Percentiles rank a stretch among this genome's conserved stretches.
phyloP scores from a whole-genome alignment of 2,888 invertebrate genomes.

The Pristionchus japonicus region DNA sequence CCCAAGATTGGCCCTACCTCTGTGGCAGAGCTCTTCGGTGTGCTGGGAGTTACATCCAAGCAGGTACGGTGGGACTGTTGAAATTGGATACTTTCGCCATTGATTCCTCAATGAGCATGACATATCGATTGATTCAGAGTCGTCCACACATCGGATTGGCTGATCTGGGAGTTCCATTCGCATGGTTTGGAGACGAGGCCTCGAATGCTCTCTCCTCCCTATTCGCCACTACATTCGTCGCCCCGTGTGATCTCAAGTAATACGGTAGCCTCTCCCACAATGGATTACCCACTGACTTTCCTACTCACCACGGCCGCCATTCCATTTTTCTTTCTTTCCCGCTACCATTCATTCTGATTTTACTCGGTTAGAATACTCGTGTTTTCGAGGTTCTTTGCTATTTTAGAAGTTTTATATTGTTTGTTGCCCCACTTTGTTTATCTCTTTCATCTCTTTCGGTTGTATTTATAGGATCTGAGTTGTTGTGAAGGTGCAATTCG shows the following conservation, averaged over 20 bases:
- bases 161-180: slow-evolving; percentile 44
- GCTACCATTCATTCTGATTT: background rate
- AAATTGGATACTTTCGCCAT: background rate
- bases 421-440: background rate
- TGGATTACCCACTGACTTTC: background rate
- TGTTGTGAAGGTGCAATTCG: background rate
- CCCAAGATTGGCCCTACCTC: slow-evolving; percentile 35
- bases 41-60: background rate
- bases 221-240: slow-evolving; percentile 48
- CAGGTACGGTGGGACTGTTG: background rate
- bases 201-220: slow-evolving; percentile 23
- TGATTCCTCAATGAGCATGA: background rate
- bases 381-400: background rate
- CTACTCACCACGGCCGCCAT: background rate
- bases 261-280: background rate
- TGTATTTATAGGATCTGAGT: background rate
- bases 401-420: slow-evolving; percentile 27
- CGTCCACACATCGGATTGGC: slow-evolving; percentile 42
- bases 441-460: slow-evolving; percentile 6
- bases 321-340: background rate
- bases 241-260: slow-evolving; percentile 34
- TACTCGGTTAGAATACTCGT: background rate
- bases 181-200: slow-evolving; percentile 44
- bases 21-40: slow-evolving; percentile 36
- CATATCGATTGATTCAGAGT: background rate